These are phyloP conservation scores for Spisula solida DNA, from an alignment of 2,888 invertebrate genomes.

Conservation along the genomic window DNA sequence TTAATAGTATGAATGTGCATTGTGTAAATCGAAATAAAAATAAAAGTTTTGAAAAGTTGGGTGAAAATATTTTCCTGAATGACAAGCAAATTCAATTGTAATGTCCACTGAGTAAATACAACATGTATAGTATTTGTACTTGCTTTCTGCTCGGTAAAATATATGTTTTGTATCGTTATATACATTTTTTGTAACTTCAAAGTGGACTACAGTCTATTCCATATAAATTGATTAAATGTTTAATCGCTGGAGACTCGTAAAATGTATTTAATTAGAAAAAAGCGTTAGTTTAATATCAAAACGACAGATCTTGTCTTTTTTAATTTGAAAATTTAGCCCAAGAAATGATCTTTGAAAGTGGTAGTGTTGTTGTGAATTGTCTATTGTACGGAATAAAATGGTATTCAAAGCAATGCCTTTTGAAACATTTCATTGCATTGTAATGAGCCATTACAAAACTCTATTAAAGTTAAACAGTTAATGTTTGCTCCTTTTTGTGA, in stretches of 20 bases:
- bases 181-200: not conserved
- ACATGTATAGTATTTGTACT: not conserved
- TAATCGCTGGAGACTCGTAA: not conserved
- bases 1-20: too few species aligned
- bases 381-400: not conserved
- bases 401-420: not conserved
- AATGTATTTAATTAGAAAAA: slow-evolving; percentile 8
- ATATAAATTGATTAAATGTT: not conserved
- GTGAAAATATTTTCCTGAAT: not conserved
- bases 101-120: not conserved
- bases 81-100: not conserved
- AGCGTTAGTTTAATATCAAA: not conserved
- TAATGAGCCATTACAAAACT: slow-evolving; percentile 14
- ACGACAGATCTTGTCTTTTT: not conserved
- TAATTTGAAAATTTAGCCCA: slow-evolving; percentile 2
- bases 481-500: slow-evolving; percentile 14
- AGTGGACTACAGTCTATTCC: not conserved
- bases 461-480: not conserved
- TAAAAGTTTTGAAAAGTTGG: too few species aligned
- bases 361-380: not conserved
- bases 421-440: not conserved
- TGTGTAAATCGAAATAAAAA: too few species aligned
- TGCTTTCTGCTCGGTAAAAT: not conserved
- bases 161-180: not conserved
- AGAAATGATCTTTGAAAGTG: not conserved